phyloP scores from a whole-genome alignment of 2,113 vertebrate species.

The Calypte anna region DNA sequence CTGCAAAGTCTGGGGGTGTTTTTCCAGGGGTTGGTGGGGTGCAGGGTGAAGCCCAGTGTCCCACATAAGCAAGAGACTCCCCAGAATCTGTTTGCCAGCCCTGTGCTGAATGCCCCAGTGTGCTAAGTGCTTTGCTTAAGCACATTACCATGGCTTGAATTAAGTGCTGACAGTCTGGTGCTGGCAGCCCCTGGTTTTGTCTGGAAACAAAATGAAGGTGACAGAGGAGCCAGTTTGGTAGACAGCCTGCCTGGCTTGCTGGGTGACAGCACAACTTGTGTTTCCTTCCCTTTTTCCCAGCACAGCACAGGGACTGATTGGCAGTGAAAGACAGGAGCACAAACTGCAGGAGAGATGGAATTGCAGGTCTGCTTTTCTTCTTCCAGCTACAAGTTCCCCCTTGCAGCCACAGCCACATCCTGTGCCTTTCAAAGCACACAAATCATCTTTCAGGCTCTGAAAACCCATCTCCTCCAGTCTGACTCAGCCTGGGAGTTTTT shows the following conservation, averaged over 20 bases:
- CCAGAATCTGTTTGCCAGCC: neutral
- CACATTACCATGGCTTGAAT: neutral
- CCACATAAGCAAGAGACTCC: neutral
- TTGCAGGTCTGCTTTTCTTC: neutral
- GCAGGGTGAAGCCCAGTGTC: fast-evolving
- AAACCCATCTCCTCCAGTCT: neutral
- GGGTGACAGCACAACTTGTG: fast-evolving
- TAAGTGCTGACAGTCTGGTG: neutral
- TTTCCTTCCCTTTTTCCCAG: fast-evolving
- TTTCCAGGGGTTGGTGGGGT: fast-evolving
- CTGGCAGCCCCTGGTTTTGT: neutral
- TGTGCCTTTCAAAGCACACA: fast-evolving
- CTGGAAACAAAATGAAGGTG: neutral
- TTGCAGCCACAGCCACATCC: neutral
- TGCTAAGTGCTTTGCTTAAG: neutral
- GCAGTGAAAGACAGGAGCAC: fast-evolving
- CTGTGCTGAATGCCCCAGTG: neutral
- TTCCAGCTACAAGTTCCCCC: neutral
- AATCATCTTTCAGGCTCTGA: neutral
- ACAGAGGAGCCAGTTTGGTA: neutral
- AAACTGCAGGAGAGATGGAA: neutral
- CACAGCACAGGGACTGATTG: fast-evolving
- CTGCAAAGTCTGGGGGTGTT: neutral
- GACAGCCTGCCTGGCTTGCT: neutral
- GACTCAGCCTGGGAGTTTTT: neutral